Evolutionary conservation across 1,140 invertebrate species (phyloP).

Genomic region (Calosoma granatense): DNA sequence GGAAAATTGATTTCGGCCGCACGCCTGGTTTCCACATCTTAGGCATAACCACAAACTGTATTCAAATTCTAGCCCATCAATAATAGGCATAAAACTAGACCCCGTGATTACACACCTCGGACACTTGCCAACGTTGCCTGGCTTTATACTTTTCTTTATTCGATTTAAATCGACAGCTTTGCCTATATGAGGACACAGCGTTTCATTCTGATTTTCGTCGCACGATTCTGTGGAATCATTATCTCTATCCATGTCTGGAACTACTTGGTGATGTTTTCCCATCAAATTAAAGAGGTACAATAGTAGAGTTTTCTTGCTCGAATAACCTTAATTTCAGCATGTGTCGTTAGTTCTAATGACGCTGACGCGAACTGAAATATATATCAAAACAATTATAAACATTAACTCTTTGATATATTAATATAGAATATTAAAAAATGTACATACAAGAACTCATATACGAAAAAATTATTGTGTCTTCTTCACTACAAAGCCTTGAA

Average conservation of each 20-base stretch:
- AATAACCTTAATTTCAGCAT: slow-evolving; percentile 6
- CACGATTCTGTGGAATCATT: slow-evolving; percentile 43
- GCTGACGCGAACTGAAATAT: too few relatives aligned
- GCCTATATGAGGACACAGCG: slow-evolving; percentile 54
- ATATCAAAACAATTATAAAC: too few relatives aligned
- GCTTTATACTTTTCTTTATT: slow-evolving; percentile 49
- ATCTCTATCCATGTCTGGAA: not conserved
- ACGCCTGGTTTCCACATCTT: slow-evolving; percentile 63
- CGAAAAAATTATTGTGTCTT: too few relatives aligned
- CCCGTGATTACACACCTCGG: slow-evolving; percentile 49
- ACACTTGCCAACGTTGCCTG: slow-evolving; percentile 48
- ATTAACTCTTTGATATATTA: too few relatives aligned
- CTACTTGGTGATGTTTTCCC: slow-evolving; percentile 8
- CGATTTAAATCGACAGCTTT: slow-evolving; percentile 54
- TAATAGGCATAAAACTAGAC: slow-evolving; percentile 28
- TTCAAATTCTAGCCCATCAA: slow-evolving; percentile 40
- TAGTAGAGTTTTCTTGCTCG: not conserved
- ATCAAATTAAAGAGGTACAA: not conserved
- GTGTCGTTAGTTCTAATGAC: too few relatives aligned
- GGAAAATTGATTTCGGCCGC: slow-evolving; percentile 54
- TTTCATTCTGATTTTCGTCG: slow-evolving; percentile 40
- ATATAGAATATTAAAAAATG: too few relatives aligned
- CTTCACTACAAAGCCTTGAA: too few relatives aligned
- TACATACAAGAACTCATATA: too few relatives aligned
- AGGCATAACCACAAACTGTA: slow-evolving; percentile 58